These are phyloP conservation scores for Oryzias javanicus DNA, from an alignment of 2,113 vertebrate species.

Conservation along the genomic window DNA sequence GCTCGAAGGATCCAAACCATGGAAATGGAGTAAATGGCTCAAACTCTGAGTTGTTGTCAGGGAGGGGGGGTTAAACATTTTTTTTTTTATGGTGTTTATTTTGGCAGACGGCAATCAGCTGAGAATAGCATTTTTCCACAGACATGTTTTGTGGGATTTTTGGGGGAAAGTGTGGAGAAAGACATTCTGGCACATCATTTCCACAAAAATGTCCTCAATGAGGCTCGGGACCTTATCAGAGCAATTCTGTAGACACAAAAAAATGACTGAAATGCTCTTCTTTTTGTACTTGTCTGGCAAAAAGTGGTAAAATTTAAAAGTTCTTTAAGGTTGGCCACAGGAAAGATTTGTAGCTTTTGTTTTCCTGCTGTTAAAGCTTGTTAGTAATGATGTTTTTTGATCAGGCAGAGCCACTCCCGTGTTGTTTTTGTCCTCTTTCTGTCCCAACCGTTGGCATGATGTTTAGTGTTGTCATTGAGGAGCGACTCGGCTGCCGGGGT, in stretches of 20 bases:
- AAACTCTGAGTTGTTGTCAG: conserved; percentile 26
- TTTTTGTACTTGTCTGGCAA: neutral
- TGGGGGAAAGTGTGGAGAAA: conserved; percentile 43
- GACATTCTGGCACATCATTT: conserved; percentile 37
- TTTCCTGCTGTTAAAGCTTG: neutral
- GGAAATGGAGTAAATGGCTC: conserved; percentile 60
- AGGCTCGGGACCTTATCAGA: conserved; percentile 14
- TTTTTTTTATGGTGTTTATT: conserved; percentile 56
- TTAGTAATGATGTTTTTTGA: neutral
- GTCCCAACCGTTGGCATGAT: conserved; percentile 9
- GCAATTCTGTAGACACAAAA: conserved; percentile 1
- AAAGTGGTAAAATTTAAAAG: neutral
- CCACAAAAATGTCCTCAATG: conserved; percentile 24
- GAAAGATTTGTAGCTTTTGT: no score
- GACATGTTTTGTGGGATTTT: conserved; percentile 39
- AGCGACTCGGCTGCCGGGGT: conserved; percentile 17
- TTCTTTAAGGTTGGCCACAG: neutral
- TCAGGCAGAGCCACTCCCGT: neutral
- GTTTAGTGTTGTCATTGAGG: conserved; percentile 21
- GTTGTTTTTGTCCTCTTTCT: conserved; percentile 1
- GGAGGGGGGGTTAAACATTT: neutral
- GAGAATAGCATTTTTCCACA: conserved; percentile 64
- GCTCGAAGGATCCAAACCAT: conserved; percentile 58
- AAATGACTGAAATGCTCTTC: neutral
- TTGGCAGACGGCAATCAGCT: conserved; percentile 49